Evolutionary conservation across 1,140 invertebrate genomes (phyloP).

Genomic region (Atta colombica): DNA sequence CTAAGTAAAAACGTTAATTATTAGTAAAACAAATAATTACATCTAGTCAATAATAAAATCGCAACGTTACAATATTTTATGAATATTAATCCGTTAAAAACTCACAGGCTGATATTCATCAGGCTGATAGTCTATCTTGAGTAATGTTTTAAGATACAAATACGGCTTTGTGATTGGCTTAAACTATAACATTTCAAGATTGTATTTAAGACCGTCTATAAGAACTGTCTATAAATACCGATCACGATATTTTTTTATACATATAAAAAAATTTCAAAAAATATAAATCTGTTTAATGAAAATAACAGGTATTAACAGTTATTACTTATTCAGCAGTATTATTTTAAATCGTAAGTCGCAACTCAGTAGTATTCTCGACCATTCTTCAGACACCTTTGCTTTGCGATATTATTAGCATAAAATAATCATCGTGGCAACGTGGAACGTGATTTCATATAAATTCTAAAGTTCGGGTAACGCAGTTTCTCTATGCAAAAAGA

Average conservation of each 20-base stretch:
- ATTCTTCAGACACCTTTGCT: slow-evolving; percentile 22
- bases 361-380: slow-evolving; percentile 8
- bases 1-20: not conserved
- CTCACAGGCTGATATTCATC: not conserved
- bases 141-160: too few species aligned
- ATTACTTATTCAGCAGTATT: slow-evolving; percentile 24
- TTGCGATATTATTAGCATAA: slow-evolving; percentile 50
- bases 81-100: not conserved
- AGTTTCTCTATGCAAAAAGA: not conserved
- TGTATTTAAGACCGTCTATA: too few species aligned
- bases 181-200: too few species aligned
- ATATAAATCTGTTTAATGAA: not conserved
- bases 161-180: too few species aligned
- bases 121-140: too few species aligned
- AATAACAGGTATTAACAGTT: not conserved
- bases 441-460: slow-evolving; percentile 50
- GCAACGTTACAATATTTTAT: not conserved
- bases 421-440: slow-evolving; percentile 39
- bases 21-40: not conserved
- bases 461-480: slow-evolving; percentile 22
- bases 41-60: not conserved
- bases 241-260: not conserved
- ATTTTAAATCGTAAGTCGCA: slow-evolving; percentile 34
- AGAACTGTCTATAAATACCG: too few species aligned
- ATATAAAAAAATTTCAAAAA: not conserved